These are phyloP conservation scores for Heliconius aoede DNA, from an alignment of 2,888 invertebrate species.

Conservation along the genomic window DNA sequence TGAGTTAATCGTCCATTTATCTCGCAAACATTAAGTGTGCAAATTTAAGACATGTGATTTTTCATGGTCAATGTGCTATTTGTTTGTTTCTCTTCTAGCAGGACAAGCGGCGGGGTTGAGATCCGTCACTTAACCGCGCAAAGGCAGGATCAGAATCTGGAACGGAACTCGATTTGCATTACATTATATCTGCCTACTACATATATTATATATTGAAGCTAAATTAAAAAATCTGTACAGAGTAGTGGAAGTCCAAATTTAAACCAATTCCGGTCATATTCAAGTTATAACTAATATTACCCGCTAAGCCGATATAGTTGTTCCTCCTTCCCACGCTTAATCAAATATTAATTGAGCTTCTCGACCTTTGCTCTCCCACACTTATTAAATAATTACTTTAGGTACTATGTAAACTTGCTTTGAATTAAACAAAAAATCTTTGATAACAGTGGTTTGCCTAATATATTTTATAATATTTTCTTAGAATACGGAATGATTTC, in stretches of 20 bases:
- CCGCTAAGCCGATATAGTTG: slow-evolving; percentile 5
- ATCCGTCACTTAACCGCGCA: too few relatives aligned
- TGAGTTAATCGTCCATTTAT: too few relatives aligned
- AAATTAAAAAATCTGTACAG: too few relatives aligned
- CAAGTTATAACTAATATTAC: slow-evolving; percentile 14
- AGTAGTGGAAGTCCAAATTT: neutral
- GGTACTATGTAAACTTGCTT: slow-evolving; percentile 9
- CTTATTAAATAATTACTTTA: slow-evolving; percentile 16
- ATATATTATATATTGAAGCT: neutral
- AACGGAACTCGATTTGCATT: too few relatives aligned
- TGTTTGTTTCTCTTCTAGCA: too few relatives aligned
- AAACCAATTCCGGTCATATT: neutral
- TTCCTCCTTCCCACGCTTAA: slow-evolving; percentile 13
- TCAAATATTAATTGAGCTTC: slow-evolving; percentile 17
- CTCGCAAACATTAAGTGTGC: too few relatives aligned
- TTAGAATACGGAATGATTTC: neutral
- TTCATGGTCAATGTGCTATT: too few relatives aligned
- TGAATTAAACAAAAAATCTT: slow-evolving; percentile 13
- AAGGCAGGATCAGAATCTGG: neutral
- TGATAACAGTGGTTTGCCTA: neutral
- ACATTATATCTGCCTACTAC: neutral
- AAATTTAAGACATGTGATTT: too few relatives aligned
- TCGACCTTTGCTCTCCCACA: slow-evolving; percentile 12
- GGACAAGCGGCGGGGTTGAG: too few relatives aligned
- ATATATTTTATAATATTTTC: neutral